Base-by-base conservation (phyloP, 2,113 vertebrate species). In the Sceloporus undulatus region DNA sequence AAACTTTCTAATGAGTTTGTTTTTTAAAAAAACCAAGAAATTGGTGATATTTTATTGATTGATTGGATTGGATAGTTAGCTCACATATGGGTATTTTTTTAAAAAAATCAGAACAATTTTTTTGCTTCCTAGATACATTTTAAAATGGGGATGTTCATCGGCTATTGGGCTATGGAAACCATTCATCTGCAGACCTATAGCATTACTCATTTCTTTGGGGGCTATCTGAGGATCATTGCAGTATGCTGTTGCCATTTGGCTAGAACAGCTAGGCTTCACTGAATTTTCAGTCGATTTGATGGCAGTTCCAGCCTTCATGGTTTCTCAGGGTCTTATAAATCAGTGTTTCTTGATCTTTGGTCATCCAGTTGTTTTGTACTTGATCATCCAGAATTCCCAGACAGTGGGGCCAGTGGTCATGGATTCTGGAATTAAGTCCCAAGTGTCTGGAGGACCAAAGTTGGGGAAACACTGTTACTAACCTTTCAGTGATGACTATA, bases 241-340 rank as follows among this genome's bases (percentile, higher is more conserved):
- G 11, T 78, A 74, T 42, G 8, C 7, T 74, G 25, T 74, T 92
- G 34, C 77, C 73, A 3, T 56, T 91, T 25, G 85, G 0, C 65
- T 91, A 54, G 85, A 82, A 89, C 11, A 65, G 29, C 89, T 18
- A 73, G 56, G 90, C 92, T 92, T 65, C 25, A 62, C 91, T 25
- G 62, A 87, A 81, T 79, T 92, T 94, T 92, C 89, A 91, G 52
- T 87, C 13, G 76, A 29, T 87, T 92, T 91, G 85, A 91, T 91
- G 85, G 27, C 19, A 66, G 88, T 89, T 65, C 40, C 9, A 82
- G n/a, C 59, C 86, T 93, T 91, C n/a, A 86, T 68, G 52, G 79
- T 93, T 94, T 94, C 93, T 91, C 54, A 71, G 88, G 77, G 70
- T 74, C 87, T 79, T 70, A 77, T 68, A 66, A 75, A 75, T 5